Percentiles rank a stretch among this genome's conserved stretches.
These are phyloP conservation scores for Canis aureus DNA, from an alignment of 2,113 vertebrate species.

Conservation along the genomic window DNA sequence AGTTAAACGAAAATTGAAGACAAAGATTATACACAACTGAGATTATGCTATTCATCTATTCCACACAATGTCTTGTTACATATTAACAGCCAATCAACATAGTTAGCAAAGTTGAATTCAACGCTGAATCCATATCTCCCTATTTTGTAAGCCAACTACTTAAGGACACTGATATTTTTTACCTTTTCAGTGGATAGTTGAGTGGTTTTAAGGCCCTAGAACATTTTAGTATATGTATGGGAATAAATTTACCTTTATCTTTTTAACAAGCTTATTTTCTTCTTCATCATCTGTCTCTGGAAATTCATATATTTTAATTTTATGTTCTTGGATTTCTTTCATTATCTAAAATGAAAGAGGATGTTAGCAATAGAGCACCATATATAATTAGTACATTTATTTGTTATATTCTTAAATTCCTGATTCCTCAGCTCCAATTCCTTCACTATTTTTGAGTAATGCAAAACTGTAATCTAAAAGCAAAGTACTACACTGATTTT, in stretches of 20 bases:
- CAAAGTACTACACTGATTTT: slow-evolving; percentile 15
- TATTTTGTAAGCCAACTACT: slow-evolving; percentile 36
- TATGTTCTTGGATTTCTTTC: slow-evolving; percentile 99
- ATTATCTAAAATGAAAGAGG: slow-evolving; percentile 92
- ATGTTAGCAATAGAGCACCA: neutral
- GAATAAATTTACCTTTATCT: slow-evolving; percentile 93
- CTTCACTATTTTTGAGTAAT: slow-evolving; percentile 8
- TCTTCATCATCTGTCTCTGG: slow-evolving; percentile 99
- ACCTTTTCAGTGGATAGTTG: neutral
- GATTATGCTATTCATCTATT: neutral
- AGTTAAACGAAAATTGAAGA: neutral
- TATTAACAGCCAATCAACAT: neutral
- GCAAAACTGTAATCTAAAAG: slow-evolving; percentile 50
- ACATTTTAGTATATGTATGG: neutral
- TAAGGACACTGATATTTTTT: neutral
- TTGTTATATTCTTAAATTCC: slow-evolving; percentile 39
- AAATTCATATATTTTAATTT: slow-evolving; percentile 99
- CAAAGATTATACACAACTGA: neutral
- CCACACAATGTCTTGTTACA: neutral
- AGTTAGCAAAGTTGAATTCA: slow-evolving; percentile 52
- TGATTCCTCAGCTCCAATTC: neutral
- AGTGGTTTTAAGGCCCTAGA: neutral
- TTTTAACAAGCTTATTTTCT: slow-evolving; percentile 98
- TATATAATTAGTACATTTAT: slow-evolving; percentile 1
- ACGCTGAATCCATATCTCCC: neutral